Base-by-base conservation (phyloP, 2,113 vertebrate genomes). In the Myotis brandtii region DNA sequence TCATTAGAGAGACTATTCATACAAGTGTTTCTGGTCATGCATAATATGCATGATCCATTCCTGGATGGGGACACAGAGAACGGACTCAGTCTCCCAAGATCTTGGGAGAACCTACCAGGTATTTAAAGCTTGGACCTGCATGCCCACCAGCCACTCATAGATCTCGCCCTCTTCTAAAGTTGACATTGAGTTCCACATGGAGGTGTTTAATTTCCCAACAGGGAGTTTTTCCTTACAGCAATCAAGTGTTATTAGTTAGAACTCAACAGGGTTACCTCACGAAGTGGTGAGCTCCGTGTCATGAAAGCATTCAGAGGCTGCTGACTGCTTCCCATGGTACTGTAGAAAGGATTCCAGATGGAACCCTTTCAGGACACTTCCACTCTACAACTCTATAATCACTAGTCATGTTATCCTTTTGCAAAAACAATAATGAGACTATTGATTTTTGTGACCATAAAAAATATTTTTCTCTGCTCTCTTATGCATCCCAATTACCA, bases 401-500 rank as follows among this genome's bases (percentile, higher is more conserved):
- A 48, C 32, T 70, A 69, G 9, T 27, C 91, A 83, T 2, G 16
- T 54, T 43, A 56, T 27, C 27, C 23, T 52, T 91, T 75, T 82
- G 59, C n/a, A 89, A 67, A 95, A 82, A 77, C 21, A 52, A 69
- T 46, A 85, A 72, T 9, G 5, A 93, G 70, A 82, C n/a, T 21
- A 34, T 12, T 56, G 46, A 77, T 62, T 79, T 82, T 32, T 70
- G 34, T 75, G 64, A 25, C 9, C 40, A n/a, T 66, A 16, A 77
- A 88, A 59, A 64, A 62, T n/a, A 56, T 34, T 54, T 64, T 77
- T 34, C 21, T 96, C 52, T 75, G 32, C 81, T 95, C 20, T 89
- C 88, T 73, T 43, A 1, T 6, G 13, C 37, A 73, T 46, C 83
- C 62, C n/a, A 40, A 9, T 64, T 14, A 62, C 34, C 23, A 2